Base-by-base conservation (phyloP, 1,140 invertebrate genomes). In the Bombus confusus region DNA sequence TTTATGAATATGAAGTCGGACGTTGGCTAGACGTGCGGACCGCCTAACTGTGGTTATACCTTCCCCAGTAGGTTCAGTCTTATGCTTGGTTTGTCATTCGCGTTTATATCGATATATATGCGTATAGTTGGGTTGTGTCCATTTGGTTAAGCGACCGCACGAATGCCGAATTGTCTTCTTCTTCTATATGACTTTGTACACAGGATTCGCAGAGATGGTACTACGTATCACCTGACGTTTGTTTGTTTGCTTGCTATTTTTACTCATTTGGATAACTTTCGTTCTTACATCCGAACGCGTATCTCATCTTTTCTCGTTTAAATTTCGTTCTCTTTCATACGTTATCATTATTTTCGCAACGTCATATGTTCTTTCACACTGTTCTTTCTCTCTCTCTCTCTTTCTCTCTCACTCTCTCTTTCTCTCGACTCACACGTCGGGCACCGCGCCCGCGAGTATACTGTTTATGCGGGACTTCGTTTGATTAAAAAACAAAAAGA, bases 31-130 rank as follows among this genome's bases (percentile, higher is more conserved):
- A 59, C 87, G 84, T 91, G 90, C 90, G 88, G 75, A 73, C 66
- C 71, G 76, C 88, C 28, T 74, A 89, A 90, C 81, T 86, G 37
- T 25, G 85, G 64, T 52, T 85, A 66, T 80, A 90, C 90, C 89
- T 87, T 88, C 82, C 66, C 73, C 92, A 91, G 91, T 91, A 94
- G 93, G 92, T 90, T 94, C 93, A 95, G 94, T 95, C 94, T 94
- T 95, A 95, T 93, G 86, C 86, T 93, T 92, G 87, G 85, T 93
- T 92, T 90, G 87, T 93, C 90, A 87, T 91, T 77, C 85, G 88
- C 88, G 84, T 92, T 90, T 90, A 82, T 84, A 82, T 86, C 78
- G 83, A 87, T 86, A 84, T 84, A 79, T 80, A 80, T 72, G 80
- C 75, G 80, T 88, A 83, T 77, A 83, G 86, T 91, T 89, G 89